phyloP scores from a whole-genome alignment of 1,140 invertebrate species.

The Elymnias hypermnestra region DNA sequence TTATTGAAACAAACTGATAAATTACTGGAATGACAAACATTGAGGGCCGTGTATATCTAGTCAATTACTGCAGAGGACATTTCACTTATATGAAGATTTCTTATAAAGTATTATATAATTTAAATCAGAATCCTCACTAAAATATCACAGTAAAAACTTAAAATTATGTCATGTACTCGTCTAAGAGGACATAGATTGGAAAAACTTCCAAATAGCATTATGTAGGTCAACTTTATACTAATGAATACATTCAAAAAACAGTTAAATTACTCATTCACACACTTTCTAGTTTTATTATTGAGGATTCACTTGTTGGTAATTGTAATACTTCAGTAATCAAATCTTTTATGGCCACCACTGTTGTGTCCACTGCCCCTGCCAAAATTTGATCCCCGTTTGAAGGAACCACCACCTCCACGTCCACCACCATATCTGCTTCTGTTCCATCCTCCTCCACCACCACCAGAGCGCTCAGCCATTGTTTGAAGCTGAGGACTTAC shows the following conservation, averaged over 20 bases:
- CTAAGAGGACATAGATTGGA: too few species aligned
- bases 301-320: slow-evolving; percentile 56
- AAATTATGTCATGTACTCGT: slow-evolving; percentile 12
- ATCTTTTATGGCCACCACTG: slow-evolving; percentile 69
- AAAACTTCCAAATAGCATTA: too few species aligned
- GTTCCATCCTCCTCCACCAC: slow-evolving; percentile 74
- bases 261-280: slow-evolving; percentile 23
- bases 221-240: too few species aligned
- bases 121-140: slow-evolving; percentile 3
- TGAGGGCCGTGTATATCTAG: too few species aligned
- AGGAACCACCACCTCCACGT: slow-evolving; percentile 55
- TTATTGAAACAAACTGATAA: too few species aligned
- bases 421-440: slow-evolving; percentile 62
- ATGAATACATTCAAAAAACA: too few species aligned
- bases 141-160: slow-evolving; percentile 5
- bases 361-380: slow-evolving; percentile 52
- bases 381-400: slow-evolving; percentile 59
- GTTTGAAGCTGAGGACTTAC: slow-evolving; percentile 77
- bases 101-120: neutral
- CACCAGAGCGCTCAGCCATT: slow-evolving; percentile 76
- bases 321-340: slow-evolving; percentile 59
- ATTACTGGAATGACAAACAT: too few species aligned
- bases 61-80: neutral
- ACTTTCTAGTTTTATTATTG: slow-evolving; percentile 24
- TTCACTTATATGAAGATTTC: neutral